Conservation (phyloP, 1,140 invertebrate species). For the Calliphora vicina region DNA sequence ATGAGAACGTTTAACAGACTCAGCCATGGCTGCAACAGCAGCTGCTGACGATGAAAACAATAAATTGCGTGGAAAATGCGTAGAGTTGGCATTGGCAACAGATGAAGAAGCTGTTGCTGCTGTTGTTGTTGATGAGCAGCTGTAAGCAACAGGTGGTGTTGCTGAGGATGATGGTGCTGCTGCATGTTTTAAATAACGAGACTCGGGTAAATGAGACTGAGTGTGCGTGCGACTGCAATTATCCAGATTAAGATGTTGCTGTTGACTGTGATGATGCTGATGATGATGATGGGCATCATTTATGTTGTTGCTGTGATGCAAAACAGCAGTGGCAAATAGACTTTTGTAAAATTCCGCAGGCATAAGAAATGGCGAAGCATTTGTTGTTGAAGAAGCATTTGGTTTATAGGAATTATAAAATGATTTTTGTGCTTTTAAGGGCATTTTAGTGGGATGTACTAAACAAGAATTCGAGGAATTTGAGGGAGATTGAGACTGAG, state of each 20-base stretch:
- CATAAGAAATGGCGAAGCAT: constrained; percentile 68
- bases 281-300: not conserved
- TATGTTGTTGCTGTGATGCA: constrained; percentile 61
- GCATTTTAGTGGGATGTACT: not conserved
- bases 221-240: not conserved
- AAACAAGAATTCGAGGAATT: constrained; percentile 6
- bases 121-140: not conserved
- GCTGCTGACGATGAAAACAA: constrained; percentile 51
- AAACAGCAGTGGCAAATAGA: constrained; percentile 73
- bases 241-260: not conserved
- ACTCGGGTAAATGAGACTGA: not conserved
- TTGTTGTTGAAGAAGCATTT: constrained; percentile 45
- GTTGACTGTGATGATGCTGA: not conserved
- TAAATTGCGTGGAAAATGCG: constrained; percentile 55
- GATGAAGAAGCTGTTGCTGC: constrained; percentile 39
- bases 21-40: constrained; percentile 44
- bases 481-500: not conserved
- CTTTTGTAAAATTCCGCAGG: constrained; percentile 81
- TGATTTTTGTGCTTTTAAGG: not conserved
- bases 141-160: constrained; percentile 32
- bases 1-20: constrained; percentile 2
- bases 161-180: not conserved
- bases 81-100: constrained; percentile 11
- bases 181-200: constrained; percentile 4
- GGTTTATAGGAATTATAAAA: not conserved